phyloP scores from a whole-genome alignment of 2,797 vertebrate genomes.

The Argentina silus region DNA sequence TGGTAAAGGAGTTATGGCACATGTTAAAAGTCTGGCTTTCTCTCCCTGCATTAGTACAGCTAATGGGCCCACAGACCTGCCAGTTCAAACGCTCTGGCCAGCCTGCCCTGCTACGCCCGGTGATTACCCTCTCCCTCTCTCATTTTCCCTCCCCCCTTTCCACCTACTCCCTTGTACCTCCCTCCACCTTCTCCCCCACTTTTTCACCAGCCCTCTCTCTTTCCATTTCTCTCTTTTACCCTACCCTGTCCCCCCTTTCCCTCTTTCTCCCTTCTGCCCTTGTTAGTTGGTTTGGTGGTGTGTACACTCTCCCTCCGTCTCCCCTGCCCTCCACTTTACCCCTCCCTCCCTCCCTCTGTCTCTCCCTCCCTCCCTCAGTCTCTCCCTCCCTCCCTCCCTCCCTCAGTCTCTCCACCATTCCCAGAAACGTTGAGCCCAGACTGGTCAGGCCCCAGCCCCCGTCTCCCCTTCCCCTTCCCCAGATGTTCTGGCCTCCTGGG shows the following conservation, averaged over 20 bases:
- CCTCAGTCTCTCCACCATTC: not conserved
- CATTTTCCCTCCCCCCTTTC: not conserved
- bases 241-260: not conserved
- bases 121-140: not conserved
- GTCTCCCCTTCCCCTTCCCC: constrained; percentile 5
- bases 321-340: not conserved
- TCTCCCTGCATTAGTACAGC: constrained; percentile 30
- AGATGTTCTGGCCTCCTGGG: constrained; percentile 35
- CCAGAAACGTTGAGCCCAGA: constrained; percentile 20
- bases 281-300: too few species aligned
- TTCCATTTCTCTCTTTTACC: not conserved
- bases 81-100: constrained; percentile 38
- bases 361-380: not conserved
- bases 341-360: too few species aligned
- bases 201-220: not conserved
- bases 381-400: not conserved
- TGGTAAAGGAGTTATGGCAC: constrained; percentile 51
- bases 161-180: not conserved
- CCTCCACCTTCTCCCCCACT: not conserved
- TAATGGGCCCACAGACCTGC: constrained; percentile 53
- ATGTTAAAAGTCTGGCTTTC: constrained; percentile 50
- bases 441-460: not conserved
- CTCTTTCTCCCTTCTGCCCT: not conserved
- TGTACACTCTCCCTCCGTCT: not conserved
- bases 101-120: not conserved